Base-by-base conservation (phyloP, 1,140 invertebrate genomes). In the Lordiphosa mommai region DNA sequence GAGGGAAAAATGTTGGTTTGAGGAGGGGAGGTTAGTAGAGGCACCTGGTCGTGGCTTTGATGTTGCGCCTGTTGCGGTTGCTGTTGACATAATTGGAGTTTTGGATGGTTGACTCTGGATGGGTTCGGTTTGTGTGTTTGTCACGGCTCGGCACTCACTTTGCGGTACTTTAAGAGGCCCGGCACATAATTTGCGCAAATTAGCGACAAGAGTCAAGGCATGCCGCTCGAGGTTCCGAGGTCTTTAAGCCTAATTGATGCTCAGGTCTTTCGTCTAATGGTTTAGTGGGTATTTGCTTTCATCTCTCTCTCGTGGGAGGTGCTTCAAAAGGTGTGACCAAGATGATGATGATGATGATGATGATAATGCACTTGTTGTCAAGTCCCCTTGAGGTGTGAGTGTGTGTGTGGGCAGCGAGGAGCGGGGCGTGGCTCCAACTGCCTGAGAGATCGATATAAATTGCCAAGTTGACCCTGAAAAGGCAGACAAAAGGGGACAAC, bases 41-140 rank as follows among this genome's bases (percentile, higher is more conserved):
- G 17, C 43, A 44, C 40, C 46, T 43, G 58, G 57, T 44, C 61
- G 56, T 14, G 40, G 74, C 74, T 79, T 82, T 82, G 77, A 84
- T 82, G 76, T 82, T 76, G 71, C 55, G 61, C 61, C 61, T 72
- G 67, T 68, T 57, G 77, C 64, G 63, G 72, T 82, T 84, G 77
- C 72, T 84, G 79, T 84, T 84, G 77, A 84, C 77, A 84, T 82
- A 82, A 82, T 84, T 82, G 77, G 77, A 82, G 58, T 84, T 82
- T 82, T 60, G 76, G 71, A 69, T 67, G 71, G 48, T 56, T 56
- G 27, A 33, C 49, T 55, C 12, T 44, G 41, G 37, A 47, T 44
- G 17, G 36, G 46, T 40, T n/a, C 14, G 46, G 10, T 51, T 34
- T 29, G 48, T 16, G 48, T 27, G 14, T 32, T 55, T 65, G 66